These are phyloP conservation scores for Nephrocerus scutellatus DNA, from an alignment of 2,888 invertebrate species.

Conservation along the genomic window DNA sequence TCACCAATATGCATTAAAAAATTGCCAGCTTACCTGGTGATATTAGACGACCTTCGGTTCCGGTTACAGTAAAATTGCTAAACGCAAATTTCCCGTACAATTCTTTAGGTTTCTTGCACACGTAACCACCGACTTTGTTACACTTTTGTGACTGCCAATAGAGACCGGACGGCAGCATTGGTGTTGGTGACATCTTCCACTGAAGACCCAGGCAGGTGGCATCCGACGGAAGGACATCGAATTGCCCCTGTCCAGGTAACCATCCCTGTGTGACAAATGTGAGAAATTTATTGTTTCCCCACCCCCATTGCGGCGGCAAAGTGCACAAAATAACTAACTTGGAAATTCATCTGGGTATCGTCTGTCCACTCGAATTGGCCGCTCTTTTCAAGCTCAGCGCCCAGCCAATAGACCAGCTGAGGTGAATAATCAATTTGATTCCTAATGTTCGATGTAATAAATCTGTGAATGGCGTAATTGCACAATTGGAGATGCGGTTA, in stretches of 20 bases:
- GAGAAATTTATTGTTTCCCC: too few species aligned
- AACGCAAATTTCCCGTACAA: constrained; percentile 29
- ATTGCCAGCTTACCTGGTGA: constrained; percentile 52
- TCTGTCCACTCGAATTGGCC: constrained; percentile 60
- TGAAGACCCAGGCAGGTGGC: constrained; percentile 53
- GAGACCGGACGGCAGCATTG: constrained; percentile 60
- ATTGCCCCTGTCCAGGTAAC: constrained; percentile 53
- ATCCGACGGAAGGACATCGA: constrained; percentile 36
- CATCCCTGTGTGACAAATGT: too few species aligned
- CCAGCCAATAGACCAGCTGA: constrained; percentile 68
- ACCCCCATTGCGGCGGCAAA: too few species aligned
- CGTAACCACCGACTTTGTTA: constrained; percentile 60
- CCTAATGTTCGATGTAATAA: constrained; percentile 61
- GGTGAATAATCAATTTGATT: constrained; percentile 66
- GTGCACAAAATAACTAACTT: constrained; percentile 30
- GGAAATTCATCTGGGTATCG: constrained; percentile 55
- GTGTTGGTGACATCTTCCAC: constrained; percentile 61
- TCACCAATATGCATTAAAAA: background rate
- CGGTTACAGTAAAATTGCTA: constrained; percentile 59
- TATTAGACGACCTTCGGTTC: constrained; percentile 56
- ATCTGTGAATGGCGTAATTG: too few species aligned
- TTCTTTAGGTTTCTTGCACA: constrained; percentile 52
- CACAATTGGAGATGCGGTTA: constrained; percentile 6
- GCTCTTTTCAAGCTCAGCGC: constrained; percentile 51
- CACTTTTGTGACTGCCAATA: constrained; percentile 66